These are phyloP conservation scores for Diphyllodes magnificus DNA, from an alignment of 2,113 vertebrate genomes.

Conservation along the genomic window DNA sequence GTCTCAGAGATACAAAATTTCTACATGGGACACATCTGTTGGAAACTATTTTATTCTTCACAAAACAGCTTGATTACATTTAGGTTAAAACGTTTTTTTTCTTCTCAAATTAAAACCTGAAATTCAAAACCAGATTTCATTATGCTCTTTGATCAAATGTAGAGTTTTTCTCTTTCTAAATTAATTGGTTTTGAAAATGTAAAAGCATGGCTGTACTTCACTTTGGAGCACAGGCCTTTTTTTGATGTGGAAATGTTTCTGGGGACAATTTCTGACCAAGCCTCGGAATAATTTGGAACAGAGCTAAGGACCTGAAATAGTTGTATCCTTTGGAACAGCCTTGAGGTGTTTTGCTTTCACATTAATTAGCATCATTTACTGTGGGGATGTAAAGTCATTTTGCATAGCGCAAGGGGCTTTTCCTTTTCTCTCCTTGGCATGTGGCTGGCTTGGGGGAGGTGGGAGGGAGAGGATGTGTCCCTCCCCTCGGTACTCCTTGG, in stretches of 20 bases:
- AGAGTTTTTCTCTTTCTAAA: background rate
- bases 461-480: background rate
- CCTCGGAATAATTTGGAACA: background rate
- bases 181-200: constrained; percentile 17
- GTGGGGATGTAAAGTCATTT: background rate
- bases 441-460: background rate
- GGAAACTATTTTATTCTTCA: constrained; percentile 32
- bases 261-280: constrained; percentile 4
- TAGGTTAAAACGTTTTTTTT: constrained; percentile 5
- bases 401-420: background rate
- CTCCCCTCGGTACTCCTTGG: background rate
- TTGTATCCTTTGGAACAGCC: background rate
- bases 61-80: constrained; percentile 58
- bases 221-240: background rate
- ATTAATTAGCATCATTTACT: background rate
- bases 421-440: background rate
- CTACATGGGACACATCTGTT: background rate
- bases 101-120: constrained; percentile 50
- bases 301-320: background rate
- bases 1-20: background rate
- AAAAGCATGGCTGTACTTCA: background rate
- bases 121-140: constrained; percentile 7
- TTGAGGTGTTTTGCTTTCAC: background rate
- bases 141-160: constrained; percentile 37
- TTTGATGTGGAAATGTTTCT: background rate